Evolutionary conservation across 2,888 invertebrate species (phyloP), one percentile per base, ranked within the genome.

Genomic region (Hipparchia sbordonii): DNA sequence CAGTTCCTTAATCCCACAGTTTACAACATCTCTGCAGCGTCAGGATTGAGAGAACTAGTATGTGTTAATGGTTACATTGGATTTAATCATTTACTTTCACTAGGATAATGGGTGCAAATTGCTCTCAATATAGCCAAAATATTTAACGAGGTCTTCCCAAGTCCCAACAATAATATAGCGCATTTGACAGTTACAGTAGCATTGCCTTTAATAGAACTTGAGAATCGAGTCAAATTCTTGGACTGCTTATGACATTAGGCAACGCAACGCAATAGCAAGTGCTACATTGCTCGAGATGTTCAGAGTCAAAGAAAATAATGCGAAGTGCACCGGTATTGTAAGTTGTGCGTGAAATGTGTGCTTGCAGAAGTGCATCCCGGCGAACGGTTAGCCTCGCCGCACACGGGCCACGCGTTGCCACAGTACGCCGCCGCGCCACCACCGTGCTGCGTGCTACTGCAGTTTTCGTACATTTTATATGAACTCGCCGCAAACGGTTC

Each of bases 161-260:
- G 23, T 23, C 23, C 23, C 23, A 23, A 23, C 23, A 23, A 87
- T 82, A 86, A 83, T 84, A 86, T 84, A 82, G 80, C 79, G 77
- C 81, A 77, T 84, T 87, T 85, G 86, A 87, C 87, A 87, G 86
- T 85, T 83, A 85, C 84, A 85, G 85, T 85, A 84, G 84, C 85
- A 84, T 84, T 85, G 82, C 83, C 81, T 85, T 82, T 83, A 84
- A 84, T 82, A 82, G 80, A 82, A 82, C 79, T 81, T 80, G 81
- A 84, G 79, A 84, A 82, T 82, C 79, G 78, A 84, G 74, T 75
- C 73, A 72, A 77, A 76, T 77, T 77, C 78, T 74, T 73, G 80
- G 74, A 78, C 76, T 72, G 67, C 71, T 65, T 63, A 72, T 70
- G 65, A 65, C 71, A 70, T 77, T 76, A 77, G 72, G 67, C 73